Evolutionary conservation across 2,888 invertebrate genomes (phyloP).

Genomic region (Alcis repandata): DNA sequence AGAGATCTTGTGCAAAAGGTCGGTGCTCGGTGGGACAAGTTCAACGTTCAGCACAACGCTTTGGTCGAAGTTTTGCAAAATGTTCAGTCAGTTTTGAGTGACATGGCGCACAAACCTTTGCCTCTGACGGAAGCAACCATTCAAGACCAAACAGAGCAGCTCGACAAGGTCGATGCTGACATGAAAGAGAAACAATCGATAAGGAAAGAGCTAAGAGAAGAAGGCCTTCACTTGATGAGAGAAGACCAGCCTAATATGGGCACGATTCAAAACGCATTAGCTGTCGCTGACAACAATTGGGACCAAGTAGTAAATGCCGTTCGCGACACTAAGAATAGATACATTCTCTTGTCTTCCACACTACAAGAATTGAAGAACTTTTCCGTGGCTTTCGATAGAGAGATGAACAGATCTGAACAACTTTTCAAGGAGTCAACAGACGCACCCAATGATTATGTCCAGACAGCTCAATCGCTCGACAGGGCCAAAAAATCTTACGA

Average conservation of each 20-base stretch:
- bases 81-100: conserved; percentile 85
- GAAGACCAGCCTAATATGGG: conserved; percentile 93
- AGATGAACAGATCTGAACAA: conserved; percentile 90
- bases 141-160: conserved; percentile 80
- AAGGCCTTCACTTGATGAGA: conserved; percentile 92
- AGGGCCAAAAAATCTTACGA: conserved; percentile 92
- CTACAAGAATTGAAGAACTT: conserved; percentile 92
- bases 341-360: conserved; percentile 90
- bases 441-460: conserved; percentile 90
- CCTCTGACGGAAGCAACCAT: conserved; percentile 80
- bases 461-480: conserved; percentile 90
- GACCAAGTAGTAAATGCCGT: conserved; percentile 92
- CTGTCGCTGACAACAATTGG: conserved; percentile 93
- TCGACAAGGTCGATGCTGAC: conserved; percentile 85
- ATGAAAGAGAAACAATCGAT: conserved; percentile 87
- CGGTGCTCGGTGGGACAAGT: conserved; percentile 92
- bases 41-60: conserved; percentile 90
- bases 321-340: conserved; percentile 91
- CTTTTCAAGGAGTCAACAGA: conserved; percentile 88
- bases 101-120: conserved; percentile 83
- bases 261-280: conserved; percentile 92
- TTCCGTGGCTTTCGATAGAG: conserved; percentile 89
- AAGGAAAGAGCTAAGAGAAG: conserved; percentile 91
- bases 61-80: conserved; percentile 89
- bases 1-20: conserved; percentile 90